phyloP scores from a whole-genome alignment of 2,888 invertebrate species.

The Dascillus cervinus region DNA sequence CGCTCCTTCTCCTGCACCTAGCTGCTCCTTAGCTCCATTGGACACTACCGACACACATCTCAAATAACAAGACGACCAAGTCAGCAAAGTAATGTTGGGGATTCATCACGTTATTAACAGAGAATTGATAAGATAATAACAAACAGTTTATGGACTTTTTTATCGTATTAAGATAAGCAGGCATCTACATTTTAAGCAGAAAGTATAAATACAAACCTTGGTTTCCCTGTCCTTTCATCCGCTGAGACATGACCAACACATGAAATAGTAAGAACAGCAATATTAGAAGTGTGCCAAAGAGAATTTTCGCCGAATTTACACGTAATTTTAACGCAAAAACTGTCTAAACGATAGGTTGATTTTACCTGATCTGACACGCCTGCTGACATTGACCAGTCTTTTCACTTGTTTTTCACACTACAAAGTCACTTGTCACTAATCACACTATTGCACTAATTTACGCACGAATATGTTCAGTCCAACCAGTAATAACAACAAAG shows the following conservation, averaged over 20 bases:
- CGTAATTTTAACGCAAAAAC: constrained; percentile 24
- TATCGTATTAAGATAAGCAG: too few relatives aligned
- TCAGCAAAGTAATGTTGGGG: too few relatives aligned
- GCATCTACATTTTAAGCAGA: too few relatives aligned
- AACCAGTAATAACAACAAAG: constrained; percentile 21
- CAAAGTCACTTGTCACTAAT: constrained; percentile 29
- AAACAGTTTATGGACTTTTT: too few relatives aligned
- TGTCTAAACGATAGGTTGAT: constrained; percentile 40
- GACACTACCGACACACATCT: constrained; percentile 45
- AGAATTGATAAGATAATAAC: too few relatives aligned
- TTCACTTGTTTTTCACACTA: constrained; percentile 45
- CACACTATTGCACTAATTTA: constrained; percentile 34
- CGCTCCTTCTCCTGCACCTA: constrained; percentile 59
- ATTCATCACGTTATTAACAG: too few relatives aligned
- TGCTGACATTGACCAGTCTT: constrained; percentile 80
- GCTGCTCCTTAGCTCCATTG: constrained; percentile 74
- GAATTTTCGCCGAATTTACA: constrained; percentile 6
- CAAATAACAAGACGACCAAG: background rate
- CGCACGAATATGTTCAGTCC: constrained; percentile 26
- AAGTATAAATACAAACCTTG: constrained; percentile 50
- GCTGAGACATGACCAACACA: constrained; percentile 51
- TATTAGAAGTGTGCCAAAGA: constrained; percentile 26
- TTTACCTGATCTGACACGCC: constrained; percentile 85
- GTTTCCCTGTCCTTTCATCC: constrained; percentile 83
- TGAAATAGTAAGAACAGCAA: constrained; percentile 48